Percentiles rank a stretch among this genome's conserved stretches.
Conservation (phyloP, 2,888 invertebrate genomes). For the Nipponacmea schrenckii region DNA sequence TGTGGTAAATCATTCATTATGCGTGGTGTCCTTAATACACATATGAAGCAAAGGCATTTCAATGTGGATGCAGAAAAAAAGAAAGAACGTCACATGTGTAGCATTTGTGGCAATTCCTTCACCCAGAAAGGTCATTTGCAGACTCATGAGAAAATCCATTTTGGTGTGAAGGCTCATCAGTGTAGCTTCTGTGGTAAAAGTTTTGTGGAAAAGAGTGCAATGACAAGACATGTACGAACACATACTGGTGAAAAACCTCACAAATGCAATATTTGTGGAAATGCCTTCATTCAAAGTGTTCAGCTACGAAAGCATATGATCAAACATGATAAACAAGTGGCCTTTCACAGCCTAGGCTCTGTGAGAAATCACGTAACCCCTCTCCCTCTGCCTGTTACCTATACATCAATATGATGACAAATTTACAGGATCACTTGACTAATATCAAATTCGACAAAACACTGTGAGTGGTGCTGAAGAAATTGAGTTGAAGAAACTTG, state of each 20-base stretch:
- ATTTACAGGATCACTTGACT: no score
- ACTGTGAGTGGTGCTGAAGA: no score
- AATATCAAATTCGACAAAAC: no score
- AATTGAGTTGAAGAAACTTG: no score
- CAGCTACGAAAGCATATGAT: no score
- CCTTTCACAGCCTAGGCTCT: no score
- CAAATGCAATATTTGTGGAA: conserved; percentile 14
- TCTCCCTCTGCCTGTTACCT: no score
- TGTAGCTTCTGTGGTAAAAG: conserved; percentile 15
- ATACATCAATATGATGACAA: no score
- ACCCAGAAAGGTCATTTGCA: conserved; percentile 9
- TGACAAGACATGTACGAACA: conserved; percentile 12
- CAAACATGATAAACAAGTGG: no score
- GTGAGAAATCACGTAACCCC: no score
- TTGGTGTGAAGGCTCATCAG: conserved; percentile 11
- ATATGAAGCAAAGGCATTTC: background rate
- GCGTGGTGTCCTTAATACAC: background rate
- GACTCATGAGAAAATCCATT: conserved; percentile 12
- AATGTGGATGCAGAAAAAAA: background rate
- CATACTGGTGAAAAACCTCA: conserved; percentile 19
- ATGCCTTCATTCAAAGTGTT: conserved; percentile 6
- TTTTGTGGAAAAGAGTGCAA: conserved; percentile 9
- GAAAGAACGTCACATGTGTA: conserved; percentile 14
- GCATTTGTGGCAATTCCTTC: conserved; percentile 15
- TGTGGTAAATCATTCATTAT: conserved; percentile 4